These are phyloP conservation scores for Scaptodrosophila latifasciaeformis DNA, from an alignment of 2,888 invertebrate species.

Conservation along the genomic window DNA sequence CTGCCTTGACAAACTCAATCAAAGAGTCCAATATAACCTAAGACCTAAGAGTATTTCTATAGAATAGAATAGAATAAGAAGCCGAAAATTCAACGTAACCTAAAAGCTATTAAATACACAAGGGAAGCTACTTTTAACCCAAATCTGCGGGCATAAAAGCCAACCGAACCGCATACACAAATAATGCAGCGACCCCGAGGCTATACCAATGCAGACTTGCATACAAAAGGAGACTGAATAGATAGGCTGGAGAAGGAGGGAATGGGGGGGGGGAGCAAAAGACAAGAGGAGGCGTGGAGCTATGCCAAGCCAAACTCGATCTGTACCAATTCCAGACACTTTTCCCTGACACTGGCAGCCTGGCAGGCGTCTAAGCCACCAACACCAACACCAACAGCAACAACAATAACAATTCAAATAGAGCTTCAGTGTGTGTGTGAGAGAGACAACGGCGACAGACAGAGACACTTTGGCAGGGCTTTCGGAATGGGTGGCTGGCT, in stretches of 20 bases:
- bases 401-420: no score
- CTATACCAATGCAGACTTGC: not conserved
- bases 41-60: no score
- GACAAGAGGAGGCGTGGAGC: constrained; percentile 65
- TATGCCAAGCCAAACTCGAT: constrained; percentile 39
- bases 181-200: not conserved
- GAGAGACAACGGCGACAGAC: no score
- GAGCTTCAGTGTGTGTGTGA: no score
- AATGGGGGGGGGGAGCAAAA: constrained; percentile 18
- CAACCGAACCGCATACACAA: constrained; percentile 14
- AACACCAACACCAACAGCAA: constrained; percentile 19
- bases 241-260: not conserved
- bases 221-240: not conserved
- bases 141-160: constrained; percentile 65
- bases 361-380: constrained; percentile 50
- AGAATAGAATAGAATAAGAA: no score
- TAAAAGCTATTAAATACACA: constrained; percentile 63
- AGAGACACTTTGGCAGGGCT: constrained; percentile 51
- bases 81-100: no score
- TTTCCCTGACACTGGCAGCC: constrained; percentile 51
- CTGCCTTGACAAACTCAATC: no score
- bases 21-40: no score
- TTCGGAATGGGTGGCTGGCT: no score
- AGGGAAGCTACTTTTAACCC: constrained; percentile 65
- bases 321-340: constrained; percentile 10